Evolutionary conservation across 1,140 invertebrate species (phyloP).

Genomic region (Venustaconcha ellipsiformis): DNA sequence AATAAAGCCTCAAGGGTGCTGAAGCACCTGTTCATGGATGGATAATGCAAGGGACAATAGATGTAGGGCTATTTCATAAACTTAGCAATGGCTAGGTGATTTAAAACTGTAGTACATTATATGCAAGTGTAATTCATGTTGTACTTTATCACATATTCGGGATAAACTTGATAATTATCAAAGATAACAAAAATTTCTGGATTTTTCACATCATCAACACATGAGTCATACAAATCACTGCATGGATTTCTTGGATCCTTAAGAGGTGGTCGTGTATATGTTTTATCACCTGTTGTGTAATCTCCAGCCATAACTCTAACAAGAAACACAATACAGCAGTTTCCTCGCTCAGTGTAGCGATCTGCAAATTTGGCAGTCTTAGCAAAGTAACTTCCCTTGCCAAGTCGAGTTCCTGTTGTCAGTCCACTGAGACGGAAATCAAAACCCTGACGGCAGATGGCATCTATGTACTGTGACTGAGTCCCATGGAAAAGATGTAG

Average conservation of each 20-base stretch:
- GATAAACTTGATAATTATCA: slow-evolving; percentile 49
- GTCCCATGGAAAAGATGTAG: slow-evolving; percentile 43
- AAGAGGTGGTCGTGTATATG: slow-evolving; percentile 36
- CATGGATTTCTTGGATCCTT: slow-evolving; percentile 25
- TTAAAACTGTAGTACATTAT: no score
- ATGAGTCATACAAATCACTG: slow-evolving; percentile 44
- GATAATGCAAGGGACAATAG: no score
- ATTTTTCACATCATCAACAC: slow-evolving; percentile 40
- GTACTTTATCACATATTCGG: slow-evolving; percentile 53
- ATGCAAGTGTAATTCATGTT: no score
- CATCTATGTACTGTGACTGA: slow-evolving; percentile 18
- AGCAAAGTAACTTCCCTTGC: slow-evolving; percentile 54
- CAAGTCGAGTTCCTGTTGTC: slow-evolving; percentile 41
- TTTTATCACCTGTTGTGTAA: slow-evolving; percentile 27
- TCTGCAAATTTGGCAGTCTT: slow-evolving; percentile 37
- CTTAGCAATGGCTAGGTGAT: no score
- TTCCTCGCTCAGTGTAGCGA: slow-evolving; percentile 25
- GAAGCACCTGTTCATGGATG: no score
- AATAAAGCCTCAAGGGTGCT: no score
- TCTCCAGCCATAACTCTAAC: slow-evolving; percentile 50
- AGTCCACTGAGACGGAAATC: slow-evolving; percentile 39
- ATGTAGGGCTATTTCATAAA: no score
- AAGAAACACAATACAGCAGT: slow-evolving; percentile 34
- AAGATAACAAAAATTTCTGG: slow-evolving; percentile 57
- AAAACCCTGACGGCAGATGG: slow-evolving; percentile 46